phyloP scores from a whole-genome alignment of 2,797 vertebrate species.

The Manis pentadactyla region DNA sequence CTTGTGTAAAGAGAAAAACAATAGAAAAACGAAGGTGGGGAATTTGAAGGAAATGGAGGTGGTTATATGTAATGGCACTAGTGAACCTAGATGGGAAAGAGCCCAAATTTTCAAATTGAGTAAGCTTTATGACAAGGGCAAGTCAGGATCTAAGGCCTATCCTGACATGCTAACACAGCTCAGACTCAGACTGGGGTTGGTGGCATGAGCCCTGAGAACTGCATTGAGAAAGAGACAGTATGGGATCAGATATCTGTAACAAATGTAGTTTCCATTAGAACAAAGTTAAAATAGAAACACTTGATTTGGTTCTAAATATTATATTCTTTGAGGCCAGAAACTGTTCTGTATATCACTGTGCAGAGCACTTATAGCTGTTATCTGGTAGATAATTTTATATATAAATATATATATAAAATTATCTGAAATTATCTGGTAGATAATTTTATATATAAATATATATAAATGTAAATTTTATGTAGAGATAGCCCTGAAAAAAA shows the following conservation, averaged over 20 bases:
- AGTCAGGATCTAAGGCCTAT: not conserved
- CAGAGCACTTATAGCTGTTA: not conserved
- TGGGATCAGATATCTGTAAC: not conserved
- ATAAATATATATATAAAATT: not conserved
- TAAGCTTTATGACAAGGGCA: not conserved
- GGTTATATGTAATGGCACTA: not conserved
- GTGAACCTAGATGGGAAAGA: not conserved
- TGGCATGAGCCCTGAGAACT: not conserved
- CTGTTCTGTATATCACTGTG: not conserved
- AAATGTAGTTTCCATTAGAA: not conserved
- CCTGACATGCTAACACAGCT: not conserved
- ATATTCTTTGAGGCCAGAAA: not conserved
- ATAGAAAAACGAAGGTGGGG: not conserved
- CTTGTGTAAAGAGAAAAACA: not conserved
- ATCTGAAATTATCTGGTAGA: too few relatives aligned
- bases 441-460: not conserved
- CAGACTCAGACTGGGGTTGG: not conserved
- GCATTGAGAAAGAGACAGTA: not conserved
- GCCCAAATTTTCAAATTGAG: not conserved
- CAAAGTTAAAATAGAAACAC: slow-evolving; percentile 18
- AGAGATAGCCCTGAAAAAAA: too few relatives aligned
- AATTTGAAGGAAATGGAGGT: not conserved
- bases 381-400: not conserved
- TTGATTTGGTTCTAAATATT: not conserved
- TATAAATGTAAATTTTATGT: too few relatives aligned